Evolutionary conservation across 2,797 vertebrate species (phyloP), one percentile per base, ranked within the genome.

Genomic region (Oryzias sinensis): DNA sequence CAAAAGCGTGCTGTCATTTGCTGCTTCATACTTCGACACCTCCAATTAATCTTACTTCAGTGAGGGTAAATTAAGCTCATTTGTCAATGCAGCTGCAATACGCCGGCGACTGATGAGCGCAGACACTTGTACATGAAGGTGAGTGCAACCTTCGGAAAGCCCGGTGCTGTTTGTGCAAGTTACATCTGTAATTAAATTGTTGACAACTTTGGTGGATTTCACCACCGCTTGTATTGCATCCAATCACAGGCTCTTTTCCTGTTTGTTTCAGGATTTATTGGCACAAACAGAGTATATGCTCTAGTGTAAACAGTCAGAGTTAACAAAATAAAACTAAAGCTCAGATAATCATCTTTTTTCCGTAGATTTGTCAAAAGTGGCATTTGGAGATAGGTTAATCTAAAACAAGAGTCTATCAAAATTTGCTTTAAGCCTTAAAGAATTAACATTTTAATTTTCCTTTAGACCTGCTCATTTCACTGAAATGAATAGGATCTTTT

Each of bases 31-130:
- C 84, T 74, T 85, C 82, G 72, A 90, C 86, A 88, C 82, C 80
- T 84, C 77, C 86, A 90, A 89, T 89, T 89, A 88, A 89, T 90
- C 89, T 85, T 85, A 82, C 84, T 89, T 87, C 79, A 81, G 71
- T 33, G 73, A 75, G 56, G 85, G 82, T 83, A 87, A 88, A 87
- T 88, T 82, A 88, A 80, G 83, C 88, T 88, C 74, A 46, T 88
- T 89, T 89, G 87, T 90, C 87, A 89, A 65, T 45, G 65, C 62
- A 22, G 72, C 67, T 67, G 62, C 83, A 78, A 77, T 77, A 84
- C 65, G 46, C 70, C 61, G 5, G 74, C 72, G 52, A 59, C 77
- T 87, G 79, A 88, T 87, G 85, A 87, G 83, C 76, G 64, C 75
- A 76, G 57, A 79, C 62, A 73, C 55, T 65, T 65, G 65, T 81